Conservation (phyloP, 2,888 invertebrate species). For the Petrolisthes manimaculis region DNA sequence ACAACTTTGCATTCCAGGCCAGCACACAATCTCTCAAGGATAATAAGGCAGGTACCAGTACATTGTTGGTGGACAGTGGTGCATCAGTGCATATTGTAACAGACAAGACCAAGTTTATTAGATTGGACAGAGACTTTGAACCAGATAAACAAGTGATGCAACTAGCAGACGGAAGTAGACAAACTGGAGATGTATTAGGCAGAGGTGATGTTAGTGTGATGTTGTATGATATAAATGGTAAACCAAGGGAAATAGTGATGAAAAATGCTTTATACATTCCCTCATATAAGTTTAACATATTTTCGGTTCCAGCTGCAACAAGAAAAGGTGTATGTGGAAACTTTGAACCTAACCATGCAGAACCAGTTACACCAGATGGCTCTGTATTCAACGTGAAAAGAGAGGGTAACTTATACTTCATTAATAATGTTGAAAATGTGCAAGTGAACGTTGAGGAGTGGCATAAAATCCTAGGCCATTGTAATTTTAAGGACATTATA, state of each 20-base stretch:
- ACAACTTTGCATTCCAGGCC: slow-evolving; percentile 18
- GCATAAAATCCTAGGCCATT: slow-evolving; percentile 27
- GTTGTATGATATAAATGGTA: slow-evolving; percentile 31
- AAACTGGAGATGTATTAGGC: slow-evolving; percentile 21
- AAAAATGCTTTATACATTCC: slow-evolving; percentile 34
- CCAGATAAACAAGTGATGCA: slow-evolving; percentile 19
- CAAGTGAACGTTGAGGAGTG: slow-evolving; percentile 30
- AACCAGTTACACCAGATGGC: slow-evolving; percentile 7
- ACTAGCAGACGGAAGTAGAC: slow-evolving; percentile 30
- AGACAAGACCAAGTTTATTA: slow-evolving; percentile 27
- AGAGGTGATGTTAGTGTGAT: slow-evolving; percentile 24
- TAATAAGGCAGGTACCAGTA: slow-evolving; percentile 6
- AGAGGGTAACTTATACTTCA: slow-evolving; percentile 15
- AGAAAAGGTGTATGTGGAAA: slow-evolving; percentile 16
- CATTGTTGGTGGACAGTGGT: slow-evolving; percentile 26
- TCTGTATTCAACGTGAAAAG: slow-evolving; percentile 15
- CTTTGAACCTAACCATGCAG: slow-evolving; percentile 15
- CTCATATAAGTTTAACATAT: slow-evolving; percentile 23
- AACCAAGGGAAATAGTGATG: neutral
- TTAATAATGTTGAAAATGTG: slow-evolving; percentile 31
- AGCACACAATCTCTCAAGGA: neutral
- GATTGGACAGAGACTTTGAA: slow-evolving; percentile 31
- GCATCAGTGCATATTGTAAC: slow-evolving; percentile 29
- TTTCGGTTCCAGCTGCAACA: slow-evolving; percentile 23
- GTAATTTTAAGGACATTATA: slow-evolving; percentile 31